Conservation (phyloP, 2,888 invertebrate genomes). For the Lamproptera curius region DNA sequence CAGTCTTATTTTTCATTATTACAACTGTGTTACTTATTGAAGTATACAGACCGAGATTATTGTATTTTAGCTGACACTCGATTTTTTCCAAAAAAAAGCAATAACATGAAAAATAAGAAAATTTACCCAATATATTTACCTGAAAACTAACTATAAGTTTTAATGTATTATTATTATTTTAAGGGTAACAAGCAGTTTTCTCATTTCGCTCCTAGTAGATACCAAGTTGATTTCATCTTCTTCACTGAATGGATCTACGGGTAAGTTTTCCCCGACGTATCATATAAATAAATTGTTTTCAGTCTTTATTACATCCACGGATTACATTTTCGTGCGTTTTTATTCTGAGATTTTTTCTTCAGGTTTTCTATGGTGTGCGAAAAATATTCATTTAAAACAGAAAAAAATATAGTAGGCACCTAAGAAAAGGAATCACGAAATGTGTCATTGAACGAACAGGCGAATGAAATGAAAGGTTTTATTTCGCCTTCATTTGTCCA, state of each 20-base stretch:
- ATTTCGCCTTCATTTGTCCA: slow-evolving; percentile 21
- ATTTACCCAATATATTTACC: background rate
- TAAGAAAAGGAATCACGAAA: slow-evolving; percentile 8
- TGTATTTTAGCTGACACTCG: background rate
- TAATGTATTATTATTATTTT: slow-evolving; percentile 16
- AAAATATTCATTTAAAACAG: background rate
- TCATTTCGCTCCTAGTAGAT: slow-evolving; percentile 54
- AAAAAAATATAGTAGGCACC: background rate
- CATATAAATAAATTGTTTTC: slow-evolving; percentile 78
- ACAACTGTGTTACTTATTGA: background rate
- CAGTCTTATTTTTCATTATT: slow-evolving; percentile 5
- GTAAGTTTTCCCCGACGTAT: slow-evolving; percentile 73
- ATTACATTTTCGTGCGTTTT: slow-evolving; percentile 44
- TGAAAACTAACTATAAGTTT: background rate
- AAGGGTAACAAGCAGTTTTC: slow-evolving; percentile 53
- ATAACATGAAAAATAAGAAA: background rate
- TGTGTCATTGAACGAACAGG: slow-evolving; percentile 8
- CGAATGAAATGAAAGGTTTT: slow-evolving; percentile 11
- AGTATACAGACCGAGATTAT: background rate
- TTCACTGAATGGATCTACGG: slow-evolving; percentile 56
- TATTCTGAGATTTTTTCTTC: slow-evolving; percentile 28
- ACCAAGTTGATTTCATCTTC: slow-evolving; percentile 72
- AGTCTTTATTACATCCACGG: slow-evolving; percentile 70
- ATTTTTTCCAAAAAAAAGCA: background rate
- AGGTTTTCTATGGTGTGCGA: background rate